phyloP scores from a whole-genome alignment of 2,888 invertebrate species.

The Polyommatus iphigenia region DNA sequence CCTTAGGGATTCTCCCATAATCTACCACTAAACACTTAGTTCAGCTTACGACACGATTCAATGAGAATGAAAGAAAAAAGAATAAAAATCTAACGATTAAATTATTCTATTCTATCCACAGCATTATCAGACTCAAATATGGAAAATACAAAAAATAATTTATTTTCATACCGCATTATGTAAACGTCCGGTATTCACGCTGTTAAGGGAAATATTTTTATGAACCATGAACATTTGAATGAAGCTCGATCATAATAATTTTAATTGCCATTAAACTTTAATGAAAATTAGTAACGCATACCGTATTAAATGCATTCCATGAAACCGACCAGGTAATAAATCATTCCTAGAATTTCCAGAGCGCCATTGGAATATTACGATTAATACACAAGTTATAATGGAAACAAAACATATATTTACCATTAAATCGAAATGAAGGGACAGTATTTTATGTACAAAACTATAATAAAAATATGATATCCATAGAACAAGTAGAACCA shows the following conservation, averaged over 20 bases:
- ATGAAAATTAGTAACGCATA: slow-evolving; percentile 22
- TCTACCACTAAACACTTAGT: no score
- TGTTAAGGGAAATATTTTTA: slow-evolving; percentile 14
- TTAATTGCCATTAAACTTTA: slow-evolving; percentile 25
- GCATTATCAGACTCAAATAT: not conserved
- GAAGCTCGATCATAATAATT: slow-evolving; percentile 21
- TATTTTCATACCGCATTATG: not conserved
- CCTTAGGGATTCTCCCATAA: no score
- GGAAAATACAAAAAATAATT: not conserved
- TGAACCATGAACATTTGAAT: slow-evolving; percentile 8
- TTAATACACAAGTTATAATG: not conserved
- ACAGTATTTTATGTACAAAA: not conserved
- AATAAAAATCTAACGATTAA: not conserved
- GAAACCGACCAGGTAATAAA: not conserved
- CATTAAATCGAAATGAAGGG: not conserved
- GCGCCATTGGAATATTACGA: not conserved
- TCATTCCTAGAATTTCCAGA: slow-evolving; percentile 4
- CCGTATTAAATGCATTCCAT: slow-evolving; percentile 18
- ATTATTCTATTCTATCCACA: not conserved
- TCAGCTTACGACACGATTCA: no score
- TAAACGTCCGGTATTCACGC: slow-evolving; percentile 5
- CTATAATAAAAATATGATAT: not conserved
- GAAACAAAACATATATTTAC: not conserved
- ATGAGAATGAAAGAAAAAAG: not conserved
- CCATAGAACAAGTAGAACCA: not conserved